Percentiles rank a stretch among this genome's conserved stretches.
These are phyloP conservation scores for Pseudorectes ferrugineus DNA, from an alignment of 2,113 vertebrate species.

Conservation along the genomic window DNA sequence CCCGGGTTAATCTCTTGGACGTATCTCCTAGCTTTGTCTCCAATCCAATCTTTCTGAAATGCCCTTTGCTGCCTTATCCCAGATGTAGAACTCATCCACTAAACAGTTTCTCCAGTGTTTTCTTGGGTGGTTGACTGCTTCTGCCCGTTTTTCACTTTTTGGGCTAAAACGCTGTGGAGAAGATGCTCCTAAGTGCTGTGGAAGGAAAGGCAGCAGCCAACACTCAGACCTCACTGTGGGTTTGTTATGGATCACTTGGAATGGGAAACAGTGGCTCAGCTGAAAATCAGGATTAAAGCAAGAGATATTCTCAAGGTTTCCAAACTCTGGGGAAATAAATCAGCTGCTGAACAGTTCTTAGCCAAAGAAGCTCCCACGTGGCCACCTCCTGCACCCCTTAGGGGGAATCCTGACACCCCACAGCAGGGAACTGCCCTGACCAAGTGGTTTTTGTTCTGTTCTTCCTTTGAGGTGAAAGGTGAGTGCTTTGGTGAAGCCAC, in stretches of 20 bases:
- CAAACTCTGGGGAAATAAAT: not conserved
- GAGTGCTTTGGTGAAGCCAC: not conserved
- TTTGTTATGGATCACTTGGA: not conserved
- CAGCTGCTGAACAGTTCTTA: not conserved
- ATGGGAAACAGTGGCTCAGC: not conserved
- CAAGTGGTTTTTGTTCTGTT: not conserved
- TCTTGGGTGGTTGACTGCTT: not conserved
- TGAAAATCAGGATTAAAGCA: not conserved
- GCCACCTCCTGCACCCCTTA: fast-evolving
- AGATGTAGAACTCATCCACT: not conserved
- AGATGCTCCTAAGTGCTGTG: not conserved
- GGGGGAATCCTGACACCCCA: not conserved
- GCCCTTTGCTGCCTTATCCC: not conserved
- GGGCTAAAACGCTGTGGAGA: not conserved
- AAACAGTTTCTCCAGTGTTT: not conserved
- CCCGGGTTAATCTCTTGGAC: too few species aligned
- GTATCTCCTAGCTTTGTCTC: not conserved
- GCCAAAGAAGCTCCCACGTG: not conserved
- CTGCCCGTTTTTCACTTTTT: not conserved
- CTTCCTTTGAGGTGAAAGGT: not conserved
- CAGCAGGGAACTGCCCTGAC: not conserved
- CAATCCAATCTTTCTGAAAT: not conserved
- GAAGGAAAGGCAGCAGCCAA: not conserved
- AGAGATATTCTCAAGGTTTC: not conserved
- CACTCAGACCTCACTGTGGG: not conserved